Conservation (phyloP, 2,888 invertebrate species). For the Mythimna pallens region DNA sequence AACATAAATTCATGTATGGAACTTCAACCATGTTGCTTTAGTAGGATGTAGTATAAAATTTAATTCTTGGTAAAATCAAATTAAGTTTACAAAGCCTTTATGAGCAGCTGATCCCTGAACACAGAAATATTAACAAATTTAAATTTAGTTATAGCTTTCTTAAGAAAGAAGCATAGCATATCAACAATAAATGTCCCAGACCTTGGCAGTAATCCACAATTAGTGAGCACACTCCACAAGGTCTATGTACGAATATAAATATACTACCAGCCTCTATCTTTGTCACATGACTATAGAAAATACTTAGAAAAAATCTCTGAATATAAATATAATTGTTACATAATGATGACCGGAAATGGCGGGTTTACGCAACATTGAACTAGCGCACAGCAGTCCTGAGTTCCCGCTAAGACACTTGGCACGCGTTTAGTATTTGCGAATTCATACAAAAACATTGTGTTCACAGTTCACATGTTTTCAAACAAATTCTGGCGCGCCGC, state of each 20-base stretch:
- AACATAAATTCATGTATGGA: background rate
- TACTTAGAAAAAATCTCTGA: conserved; percentile 24
- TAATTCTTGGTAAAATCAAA: background rate
- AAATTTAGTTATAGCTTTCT: conserved; percentile 71
- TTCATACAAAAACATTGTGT: conserved; percentile 81
- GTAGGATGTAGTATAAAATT: background rate
- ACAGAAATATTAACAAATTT: conserved; percentile 38
- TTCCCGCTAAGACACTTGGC: conserved; percentile 77
- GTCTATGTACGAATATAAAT: conserved; percentile 71
- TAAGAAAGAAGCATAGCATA: conserved; percentile 61
- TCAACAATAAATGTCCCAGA: conserved; percentile 84
- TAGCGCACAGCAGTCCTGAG: conserved; percentile 53
- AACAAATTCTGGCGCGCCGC: conserved; percentile 82
- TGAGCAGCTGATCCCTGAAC: background rate
- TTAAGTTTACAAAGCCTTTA: background rate
- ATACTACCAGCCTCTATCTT: conserved; percentile 22
- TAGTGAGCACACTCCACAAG: conserved; percentile 72
- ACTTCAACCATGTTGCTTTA: background rate
- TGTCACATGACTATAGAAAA: conserved; percentile 55
- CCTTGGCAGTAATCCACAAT: conserved; percentile 89
- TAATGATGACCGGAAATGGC: conserved; percentile 71
- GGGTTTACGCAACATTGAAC: conserved; percentile 76
- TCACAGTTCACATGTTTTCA: conserved; percentile 81
- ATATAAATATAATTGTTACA: conserved; percentile 70
- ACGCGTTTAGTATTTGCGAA: conserved; percentile 68